Percentiles rank a stretch among this genome's conserved stretches.
Evolutionary conservation across 2,797 vertebrate species (phyloP).

Genomic region (Amblyopsis hoosieri): DNA sequence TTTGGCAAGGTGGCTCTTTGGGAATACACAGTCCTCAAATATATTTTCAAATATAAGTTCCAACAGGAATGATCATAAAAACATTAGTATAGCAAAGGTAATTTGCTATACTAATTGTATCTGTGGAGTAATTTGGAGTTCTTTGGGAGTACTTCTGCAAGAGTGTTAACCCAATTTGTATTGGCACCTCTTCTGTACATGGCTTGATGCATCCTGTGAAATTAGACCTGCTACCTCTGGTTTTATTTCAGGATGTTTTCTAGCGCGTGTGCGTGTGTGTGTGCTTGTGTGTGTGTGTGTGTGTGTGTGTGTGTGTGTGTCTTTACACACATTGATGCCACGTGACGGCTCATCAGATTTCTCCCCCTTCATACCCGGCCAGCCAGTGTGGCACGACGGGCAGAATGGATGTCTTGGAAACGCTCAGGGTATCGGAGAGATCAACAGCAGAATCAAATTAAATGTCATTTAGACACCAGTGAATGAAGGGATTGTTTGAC

Average conservation of each 20-base stretch:
- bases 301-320: slow-evolving; percentile 24
- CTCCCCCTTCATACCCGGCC: slow-evolving; percentile 64
- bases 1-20: slow-evolving; percentile 22
- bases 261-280: slow-evolving; percentile 29
- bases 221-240: slow-evolving; percentile 71
- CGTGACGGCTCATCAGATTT: slow-evolving; percentile 73
- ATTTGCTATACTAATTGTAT: slow-evolving; percentile 3
- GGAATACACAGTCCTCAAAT: too few species aligned
- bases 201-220: slow-evolving; percentile 77
- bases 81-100: slow-evolving; percentile 1
- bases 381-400: slow-evolving; percentile 63
- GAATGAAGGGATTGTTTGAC: slow-evolving; percentile 83
- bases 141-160: slow-evolving; percentile 32
- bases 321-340: too few species aligned
- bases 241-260: slow-evolving; percentile 85
- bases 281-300: slow-evolving; percentile 41
- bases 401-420: slow-evolving; percentile 78
- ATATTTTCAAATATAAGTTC: too few species aligned
- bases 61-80: background rate
- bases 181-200: slow-evolving; percentile 74
- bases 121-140: slow-evolving; percentile 3
- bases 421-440: slow-evolving; percentile 78
- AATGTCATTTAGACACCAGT: slow-evolving; percentile 83
- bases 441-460: slow-evolving; percentile 84
- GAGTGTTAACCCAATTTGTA: slow-evolving; percentile 72